A percentile compares a stretch with the other conserved stretches of the same genome.
Conservation (phyloP, 1,140 invertebrate genomes). For the Bicyclus anynana region DNA sequence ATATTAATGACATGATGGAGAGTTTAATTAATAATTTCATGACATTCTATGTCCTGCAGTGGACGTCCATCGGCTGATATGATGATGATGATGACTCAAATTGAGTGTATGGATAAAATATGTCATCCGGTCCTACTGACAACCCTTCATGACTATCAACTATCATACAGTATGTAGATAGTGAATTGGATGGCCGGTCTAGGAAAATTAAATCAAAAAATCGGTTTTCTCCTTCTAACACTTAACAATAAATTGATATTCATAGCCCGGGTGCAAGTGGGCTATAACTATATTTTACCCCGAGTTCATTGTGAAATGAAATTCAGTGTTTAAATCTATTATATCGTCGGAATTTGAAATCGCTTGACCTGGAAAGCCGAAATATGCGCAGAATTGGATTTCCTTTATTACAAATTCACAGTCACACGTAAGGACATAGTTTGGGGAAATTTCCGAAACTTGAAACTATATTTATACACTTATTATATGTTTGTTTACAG, state of each 20-base stretch:
- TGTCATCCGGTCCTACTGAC: too few species aligned
- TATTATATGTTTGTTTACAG: not conserved
- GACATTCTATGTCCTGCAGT: too few species aligned
- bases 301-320: conserved; percentile 11
- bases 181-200: not conserved
- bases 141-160: too few species aligned
- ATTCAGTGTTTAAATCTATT: conserved; percentile 23
- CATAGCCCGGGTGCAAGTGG: not conserved
- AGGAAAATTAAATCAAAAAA: not conserved
- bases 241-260: conserved; percentile 1
- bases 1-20: too few species aligned
- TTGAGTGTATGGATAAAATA: too few species aligned
- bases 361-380: conserved; percentile 23
- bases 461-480: conserved; percentile 7
- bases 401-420: conserved; percentile 20
- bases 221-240: not conserved
- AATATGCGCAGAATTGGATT: conserved; percentile 29
- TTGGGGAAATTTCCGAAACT: conserved; percentile 14
- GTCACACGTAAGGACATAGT: conserved; percentile 12
- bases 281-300: conserved; percentile 1
- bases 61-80: too few species aligned
- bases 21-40: too few species aligned
- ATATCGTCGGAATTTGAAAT: conserved; percentile 14
- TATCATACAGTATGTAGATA: not conserved
- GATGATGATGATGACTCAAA: too few species aligned